These are phyloP conservation scores for Trinectes maculatus DNA, from an alignment of 2,113 vertebrate species.

Conservation along the genomic window DNA sequence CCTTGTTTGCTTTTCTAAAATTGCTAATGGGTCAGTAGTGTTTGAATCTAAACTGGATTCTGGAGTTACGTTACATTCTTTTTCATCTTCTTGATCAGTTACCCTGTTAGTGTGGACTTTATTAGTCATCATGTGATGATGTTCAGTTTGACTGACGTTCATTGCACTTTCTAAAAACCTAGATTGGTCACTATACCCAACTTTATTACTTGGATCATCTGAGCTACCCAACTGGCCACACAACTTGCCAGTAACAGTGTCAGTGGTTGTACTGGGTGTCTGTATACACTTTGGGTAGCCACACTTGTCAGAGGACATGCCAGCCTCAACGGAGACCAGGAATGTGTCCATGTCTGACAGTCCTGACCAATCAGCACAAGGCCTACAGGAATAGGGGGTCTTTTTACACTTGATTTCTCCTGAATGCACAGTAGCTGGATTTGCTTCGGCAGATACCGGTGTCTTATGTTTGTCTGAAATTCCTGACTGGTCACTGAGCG, in stretches of 20 bases:
- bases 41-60: slow-evolving; percentile 9
- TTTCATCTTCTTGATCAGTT: slow-evolving; percentile 28
- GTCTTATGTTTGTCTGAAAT: slow-evolving; percentile 40
- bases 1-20: slow-evolving; percentile 37
- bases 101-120: slow-evolving; percentile 15
- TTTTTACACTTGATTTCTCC: slow-evolving; percentile 50
- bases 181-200: slow-evolving; percentile 11
- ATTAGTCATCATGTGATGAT: not conserved
- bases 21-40: slow-evolving; percentile 17
- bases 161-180: slow-evolving; percentile 23
- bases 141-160: slow-evolving; percentile 14
- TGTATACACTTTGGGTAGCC: slow-evolving; percentile 33
- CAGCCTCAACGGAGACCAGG: not conserved
- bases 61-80: not conserved
- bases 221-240: slow-evolving; percentile 2
- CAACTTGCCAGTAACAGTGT: not conserved
- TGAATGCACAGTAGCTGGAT: slow-evolving; percentile 28
- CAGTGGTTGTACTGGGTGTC: not conserved
- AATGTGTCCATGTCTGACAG: slow-evolving; percentile 23
- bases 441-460: slow-evolving; percentile 26
- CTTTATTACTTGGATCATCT: slow-evolving; percentile 10
- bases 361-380: slow-evolving; percentile 22
- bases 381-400: not conserved
- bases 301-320: slow-evolving; percentile 6
- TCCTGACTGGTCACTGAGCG: slow-evolving; percentile 20